A percentile compares a stretch with the other conserved stretches of the same genome.
Conservation (phyloP, 2,797 vertebrate genomes). For the Microcaecilia unicolor region DNA sequence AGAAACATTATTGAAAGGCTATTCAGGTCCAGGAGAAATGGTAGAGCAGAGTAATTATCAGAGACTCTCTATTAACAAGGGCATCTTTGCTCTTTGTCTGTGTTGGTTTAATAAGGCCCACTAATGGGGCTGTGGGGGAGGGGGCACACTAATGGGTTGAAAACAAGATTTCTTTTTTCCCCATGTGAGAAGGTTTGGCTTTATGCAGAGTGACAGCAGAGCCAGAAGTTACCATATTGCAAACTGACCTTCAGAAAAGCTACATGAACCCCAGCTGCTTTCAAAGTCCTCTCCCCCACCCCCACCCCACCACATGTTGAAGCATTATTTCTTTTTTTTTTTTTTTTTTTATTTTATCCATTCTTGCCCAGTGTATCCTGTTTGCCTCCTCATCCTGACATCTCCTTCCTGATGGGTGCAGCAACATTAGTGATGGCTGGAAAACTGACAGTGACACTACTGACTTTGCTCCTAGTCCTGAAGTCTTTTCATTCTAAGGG, state of each 20-base stretch:
- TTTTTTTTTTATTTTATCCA: constrained; percentile 9
- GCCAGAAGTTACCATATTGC: constrained; percentile 50
- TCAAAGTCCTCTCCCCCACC: constrained; percentile 19
- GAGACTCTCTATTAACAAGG: constrained; percentile 66
- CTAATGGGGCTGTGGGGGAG: constrained; percentile 65
- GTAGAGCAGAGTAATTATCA: constrained; percentile 69
- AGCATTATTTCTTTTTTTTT: constrained; percentile 12
- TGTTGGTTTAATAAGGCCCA: constrained; percentile 61
- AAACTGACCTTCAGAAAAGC: constrained; percentile 46
- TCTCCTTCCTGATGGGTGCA: constrained; percentile 16
- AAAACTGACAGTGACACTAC: too few species aligned
- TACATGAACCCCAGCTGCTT: constrained; percentile 29
- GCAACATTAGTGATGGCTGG: constrained; percentile 14
- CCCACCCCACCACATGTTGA: constrained; percentile 7
- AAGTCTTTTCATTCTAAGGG: too few species aligned
- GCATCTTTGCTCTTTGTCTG: constrained; percentile 70
- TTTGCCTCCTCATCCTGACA: not conserved
- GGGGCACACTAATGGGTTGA: constrained; percentile 60
- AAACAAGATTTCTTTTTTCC: constrained; percentile 57
- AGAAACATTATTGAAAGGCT: constrained; percentile 84
- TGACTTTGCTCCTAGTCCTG: too few species aligned
- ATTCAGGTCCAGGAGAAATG: constrained; percentile 67
- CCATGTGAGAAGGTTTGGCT: constrained; percentile 43
- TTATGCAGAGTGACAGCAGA: constrained; percentile 41
- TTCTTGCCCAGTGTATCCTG: not conserved